phyloP scores from a whole-genome alignment of 92 coral and sea anemone species.

The Meandrina meandrites region DNA sequence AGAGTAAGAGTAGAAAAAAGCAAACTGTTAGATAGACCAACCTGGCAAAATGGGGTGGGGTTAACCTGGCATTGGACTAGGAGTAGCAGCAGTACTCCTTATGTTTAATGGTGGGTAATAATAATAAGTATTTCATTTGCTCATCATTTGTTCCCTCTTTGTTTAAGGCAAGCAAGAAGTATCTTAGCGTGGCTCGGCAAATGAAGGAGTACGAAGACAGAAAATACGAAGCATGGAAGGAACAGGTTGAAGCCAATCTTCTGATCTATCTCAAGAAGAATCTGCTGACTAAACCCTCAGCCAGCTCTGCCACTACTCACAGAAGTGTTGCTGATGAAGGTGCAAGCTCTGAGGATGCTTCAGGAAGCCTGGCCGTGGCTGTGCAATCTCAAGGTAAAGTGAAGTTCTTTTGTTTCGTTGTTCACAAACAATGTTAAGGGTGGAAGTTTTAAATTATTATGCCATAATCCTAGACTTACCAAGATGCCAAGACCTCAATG shows the following conservation, averaged over 20 bases:
- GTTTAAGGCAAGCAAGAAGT: conserved; percentile 93
- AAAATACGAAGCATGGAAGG: conserved; percentile 95
- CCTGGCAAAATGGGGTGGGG: too few species aligned
- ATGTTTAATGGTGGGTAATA: too few species aligned
- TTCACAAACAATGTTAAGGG: neutral
- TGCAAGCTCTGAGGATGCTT: conserved; percentile 66
- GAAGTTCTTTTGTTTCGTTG: neutral
- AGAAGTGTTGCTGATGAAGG: conserved; percentile 77
- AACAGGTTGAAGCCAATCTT: conserved; percentile 92
- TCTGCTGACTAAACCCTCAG: conserved; percentile 72
- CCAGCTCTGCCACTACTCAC: conserved; percentile 92
- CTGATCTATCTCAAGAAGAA: conserved; percentile 93
- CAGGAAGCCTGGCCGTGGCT: conserved; percentile 51
- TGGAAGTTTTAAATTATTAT: neutral
- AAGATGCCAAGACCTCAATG: too few species aligned
- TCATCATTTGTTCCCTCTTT: neutral
- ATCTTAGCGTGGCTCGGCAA: conserved; percentile 90
- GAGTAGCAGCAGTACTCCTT: too few species aligned
- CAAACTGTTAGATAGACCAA: too few species aligned
- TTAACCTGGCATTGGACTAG: too few species aligned
- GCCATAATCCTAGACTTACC: neutral
- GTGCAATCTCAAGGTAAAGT: conserved; percentile 31
- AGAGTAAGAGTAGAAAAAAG: too few species aligned
- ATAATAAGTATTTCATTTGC: neutral
- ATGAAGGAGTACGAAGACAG: conserved; percentile 99